Evolutionary conservation across 2,113 vertebrate species (phyloP).

Genomic region (Nymphicus hollandicus): DNA sequence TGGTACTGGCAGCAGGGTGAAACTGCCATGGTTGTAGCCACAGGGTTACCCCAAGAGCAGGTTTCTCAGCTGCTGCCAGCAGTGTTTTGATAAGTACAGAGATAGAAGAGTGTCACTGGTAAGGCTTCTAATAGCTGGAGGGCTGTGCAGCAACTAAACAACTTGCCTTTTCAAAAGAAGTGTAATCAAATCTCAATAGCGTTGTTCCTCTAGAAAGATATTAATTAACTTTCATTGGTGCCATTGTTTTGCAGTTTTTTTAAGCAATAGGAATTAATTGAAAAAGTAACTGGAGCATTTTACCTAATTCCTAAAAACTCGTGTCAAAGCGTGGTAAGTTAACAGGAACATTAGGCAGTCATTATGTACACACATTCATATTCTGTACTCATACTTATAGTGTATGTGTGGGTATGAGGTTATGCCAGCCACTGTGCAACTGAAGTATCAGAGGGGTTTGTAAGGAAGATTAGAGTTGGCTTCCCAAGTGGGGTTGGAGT

Average conservation of each 20-base stretch:
- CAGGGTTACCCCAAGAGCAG: background rate
- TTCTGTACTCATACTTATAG: background rate
- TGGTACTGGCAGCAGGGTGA: accelerated
- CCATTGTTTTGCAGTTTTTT: background rate
- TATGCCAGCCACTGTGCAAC: background rate
- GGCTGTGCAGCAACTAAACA: background rate
- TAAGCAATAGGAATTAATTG: background rate
- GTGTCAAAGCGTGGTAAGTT: background rate
- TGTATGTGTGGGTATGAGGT: background rate
- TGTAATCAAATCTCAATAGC: background rate
- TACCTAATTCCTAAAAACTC: background rate
- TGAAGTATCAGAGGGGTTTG: background rate
- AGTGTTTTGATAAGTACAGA: background rate
- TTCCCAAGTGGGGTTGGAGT: background rate
- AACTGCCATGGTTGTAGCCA: background rate
- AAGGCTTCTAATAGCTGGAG: background rate
- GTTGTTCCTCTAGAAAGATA: background rate
- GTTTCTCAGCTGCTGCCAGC: background rate
- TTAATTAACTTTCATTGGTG: background rate
- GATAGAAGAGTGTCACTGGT: background rate
- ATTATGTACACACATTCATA: background rate
- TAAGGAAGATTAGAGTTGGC: background rate
- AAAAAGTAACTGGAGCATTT: background rate
- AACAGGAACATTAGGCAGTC: background rate
- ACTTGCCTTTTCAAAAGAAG: background rate